A percentile compares a stretch with the other conserved stretches of the same genome.
These are phyloP conservation scores for Pogonocichla stellata DNA, from an alignment of 2,113 vertebrate species.

Conservation along the genomic window DNA sequence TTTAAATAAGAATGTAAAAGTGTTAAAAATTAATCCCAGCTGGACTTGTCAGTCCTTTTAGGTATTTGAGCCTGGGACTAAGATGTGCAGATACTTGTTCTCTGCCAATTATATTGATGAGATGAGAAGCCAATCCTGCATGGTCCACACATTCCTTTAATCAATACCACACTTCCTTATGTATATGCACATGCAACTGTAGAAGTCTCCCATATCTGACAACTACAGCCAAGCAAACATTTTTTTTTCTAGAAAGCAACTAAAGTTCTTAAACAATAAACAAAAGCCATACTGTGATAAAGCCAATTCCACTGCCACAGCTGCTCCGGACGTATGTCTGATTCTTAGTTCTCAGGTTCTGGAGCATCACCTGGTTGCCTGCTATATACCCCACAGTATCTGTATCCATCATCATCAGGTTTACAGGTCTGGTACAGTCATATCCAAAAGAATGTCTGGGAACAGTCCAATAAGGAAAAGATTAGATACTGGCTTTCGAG, in stretches of 20 bases:
- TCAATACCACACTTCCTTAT: neutral
- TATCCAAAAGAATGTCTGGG: conserved; percentile 93
- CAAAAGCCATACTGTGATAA: conserved; percentile 77
- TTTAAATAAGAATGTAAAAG: neutral
- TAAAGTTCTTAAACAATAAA: neutral
- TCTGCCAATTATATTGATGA: neutral
- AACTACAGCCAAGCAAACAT: neutral
- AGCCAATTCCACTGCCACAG: conserved; percentile 84
- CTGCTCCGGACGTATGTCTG: conserved; percentile 85
- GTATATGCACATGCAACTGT: neutral
- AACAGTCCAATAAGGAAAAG: conserved; percentile 65
- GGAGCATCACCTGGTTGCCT: conserved; percentile 85
- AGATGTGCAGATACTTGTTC: neutral
- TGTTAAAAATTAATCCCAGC: neutral
- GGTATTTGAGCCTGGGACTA: neutral
- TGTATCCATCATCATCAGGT: conserved; percentile 84
- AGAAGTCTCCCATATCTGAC: neutral
- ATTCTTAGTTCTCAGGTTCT: conserved; percentile 77
- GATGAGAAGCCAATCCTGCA: neutral
- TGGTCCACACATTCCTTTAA: neutral
- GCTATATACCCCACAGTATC: conserved; percentile 82
- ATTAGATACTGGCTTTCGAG: neutral
- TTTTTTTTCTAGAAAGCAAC: neutral
- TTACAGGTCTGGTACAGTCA: conserved; percentile 83
- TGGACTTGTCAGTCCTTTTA: neutral